A percentile compares a stretch with the other conserved stretches of the same genome.
Conservation (phyloP, 2,113 vertebrate genomes). For the Laticauda laticaudata region DNA sequence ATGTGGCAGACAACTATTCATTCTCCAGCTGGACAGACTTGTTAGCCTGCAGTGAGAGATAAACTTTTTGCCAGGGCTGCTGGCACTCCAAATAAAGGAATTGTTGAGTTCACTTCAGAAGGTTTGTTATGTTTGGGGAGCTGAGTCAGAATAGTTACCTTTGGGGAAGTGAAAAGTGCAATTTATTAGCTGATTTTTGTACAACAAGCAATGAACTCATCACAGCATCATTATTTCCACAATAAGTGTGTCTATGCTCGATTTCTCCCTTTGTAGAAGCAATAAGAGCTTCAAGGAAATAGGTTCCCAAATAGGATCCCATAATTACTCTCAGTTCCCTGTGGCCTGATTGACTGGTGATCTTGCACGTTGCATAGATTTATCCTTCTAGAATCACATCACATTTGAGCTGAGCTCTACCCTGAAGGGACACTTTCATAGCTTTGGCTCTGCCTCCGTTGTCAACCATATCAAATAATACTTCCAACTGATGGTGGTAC, state of each 20-base stretch:
- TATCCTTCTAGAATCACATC: neutral
- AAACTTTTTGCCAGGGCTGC: too few species aligned
- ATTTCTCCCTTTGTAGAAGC: neutral
- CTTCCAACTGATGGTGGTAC: slow-evolving; percentile 29
- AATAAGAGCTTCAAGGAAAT: neutral
- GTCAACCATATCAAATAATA: slow-evolving; percentile 31
- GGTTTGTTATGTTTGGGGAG: too few species aligned
- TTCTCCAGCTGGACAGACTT: too few species aligned
- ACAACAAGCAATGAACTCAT: neutral
- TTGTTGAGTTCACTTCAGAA: too few species aligned
- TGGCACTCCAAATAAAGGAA: too few species aligned
- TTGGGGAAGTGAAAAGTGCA: neutral
- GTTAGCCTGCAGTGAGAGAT: too few species aligned
- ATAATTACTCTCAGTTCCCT: neutral
- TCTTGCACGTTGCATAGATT: neutral
- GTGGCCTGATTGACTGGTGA: neutral
- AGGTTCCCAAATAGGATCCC: neutral
- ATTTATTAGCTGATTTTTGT: neutral
- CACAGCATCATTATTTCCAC: neutral
- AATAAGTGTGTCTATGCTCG: neutral
- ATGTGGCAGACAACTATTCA: too few species aligned
- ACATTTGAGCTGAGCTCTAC: neutral
- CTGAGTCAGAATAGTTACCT: neutral
- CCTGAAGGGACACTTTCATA: neutral
- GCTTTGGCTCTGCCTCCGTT: slow-evolving; percentile 33